Evolutionary conservation across 2,113 vertebrate genomes (phyloP).

Genomic region (Hemicordylus capensis): DNA sequence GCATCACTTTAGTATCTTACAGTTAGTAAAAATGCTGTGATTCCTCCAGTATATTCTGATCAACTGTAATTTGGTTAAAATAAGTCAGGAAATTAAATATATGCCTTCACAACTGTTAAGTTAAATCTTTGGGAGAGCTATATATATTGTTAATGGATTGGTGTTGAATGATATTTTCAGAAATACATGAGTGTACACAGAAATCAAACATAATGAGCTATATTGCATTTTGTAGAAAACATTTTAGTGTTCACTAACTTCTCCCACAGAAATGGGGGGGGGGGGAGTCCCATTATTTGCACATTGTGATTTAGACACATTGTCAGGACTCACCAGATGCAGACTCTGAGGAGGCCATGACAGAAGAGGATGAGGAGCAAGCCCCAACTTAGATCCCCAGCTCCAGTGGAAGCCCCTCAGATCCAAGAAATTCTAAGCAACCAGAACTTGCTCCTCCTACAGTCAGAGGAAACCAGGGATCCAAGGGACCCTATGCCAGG

Average conservation of each 20-base stretch:
- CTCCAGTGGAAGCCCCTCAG: too few relatives aligned
- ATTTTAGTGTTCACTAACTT: background rate
- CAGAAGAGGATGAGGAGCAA: too few relatives aligned
- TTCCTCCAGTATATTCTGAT: slow-evolving; percentile 61
- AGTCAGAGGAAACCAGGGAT: too few relatives aligned
- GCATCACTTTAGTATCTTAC: slow-evolving; percentile 62
- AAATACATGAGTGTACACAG: slow-evolving; percentile 49
- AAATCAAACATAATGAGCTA: slow-evolving; percentile 45
- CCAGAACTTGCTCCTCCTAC: too few relatives aligned
- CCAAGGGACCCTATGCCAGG: too few relatives aligned
- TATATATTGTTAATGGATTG: too few relatives aligned
- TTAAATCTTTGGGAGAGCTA: slow-evolving; percentile 60
- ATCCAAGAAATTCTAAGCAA: too few relatives aligned
- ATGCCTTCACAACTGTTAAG: slow-evolving; percentile 59
- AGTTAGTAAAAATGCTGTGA: slow-evolving; percentile 58
- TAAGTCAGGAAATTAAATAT: slow-evolving; percentile 67
- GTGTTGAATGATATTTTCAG: slow-evolving; percentile 51
- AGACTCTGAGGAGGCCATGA: too few relatives aligned
- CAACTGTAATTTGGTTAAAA: slow-evolving; percentile 63
- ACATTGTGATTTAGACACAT: background rate
- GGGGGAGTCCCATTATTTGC: background rate
- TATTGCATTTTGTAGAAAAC: slow-evolving; percentile 38
- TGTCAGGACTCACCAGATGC: too few relatives aligned
- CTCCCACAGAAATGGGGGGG: too few relatives aligned
- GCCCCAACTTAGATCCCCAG: too few relatives aligned